Evolutionary conservation across 2,888 invertebrate genomes (phyloP), one percentile per base, ranked within the genome.

Genomic region (Dryadula phaetusa): DNA sequence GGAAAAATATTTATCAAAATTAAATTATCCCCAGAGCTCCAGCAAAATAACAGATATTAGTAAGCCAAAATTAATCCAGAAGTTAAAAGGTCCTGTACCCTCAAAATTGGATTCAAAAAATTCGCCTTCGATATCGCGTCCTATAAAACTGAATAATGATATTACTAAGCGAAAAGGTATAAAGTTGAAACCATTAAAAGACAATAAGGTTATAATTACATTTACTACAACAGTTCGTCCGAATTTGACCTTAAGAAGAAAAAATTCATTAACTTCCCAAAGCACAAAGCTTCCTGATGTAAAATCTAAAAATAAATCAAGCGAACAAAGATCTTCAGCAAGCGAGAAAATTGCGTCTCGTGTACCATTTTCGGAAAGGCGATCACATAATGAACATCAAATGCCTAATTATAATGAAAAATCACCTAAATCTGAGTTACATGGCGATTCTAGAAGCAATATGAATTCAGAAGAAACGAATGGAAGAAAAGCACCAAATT

Each of bases 121-220:
- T 18, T 44, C 40, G n/a, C 42, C 44, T 12, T 16, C 60, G 5
- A 44, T 60, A 16, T 5, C 28, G n/a, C 25, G 18, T 16, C 18
- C 60, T 42, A 16, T 44, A 20, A 60, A 60, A 28, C 2, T 60
- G 28, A 28, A 46, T 5, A 14, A 60, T 18, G 56, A 56, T 0
- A 5, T 18, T 20, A 22, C 14, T 56, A 56, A 56, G n/a, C 22
- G 44, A 60, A 62, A 67, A 32, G 47, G 16, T 40, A 44, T 42
- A 1, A 60, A 49, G 18, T 58, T 40, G 28, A 69, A 47, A 25
- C 20, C 67, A 54, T 16, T 71, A 46, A 58, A 64, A 47, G 67
- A 72, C 42, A 81, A 68, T 65, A 81, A 79, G 70, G 73, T 82
- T 16, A 81, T 77, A 66, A 79, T 84, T 28, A 76, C 81, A 3